Percentiles rank a stretch among this genome's conserved stretches.
Evolutionary conservation across 2,113 vertebrate genomes (phyloP).

Genomic region (Nannobrachium achirus): DNA sequence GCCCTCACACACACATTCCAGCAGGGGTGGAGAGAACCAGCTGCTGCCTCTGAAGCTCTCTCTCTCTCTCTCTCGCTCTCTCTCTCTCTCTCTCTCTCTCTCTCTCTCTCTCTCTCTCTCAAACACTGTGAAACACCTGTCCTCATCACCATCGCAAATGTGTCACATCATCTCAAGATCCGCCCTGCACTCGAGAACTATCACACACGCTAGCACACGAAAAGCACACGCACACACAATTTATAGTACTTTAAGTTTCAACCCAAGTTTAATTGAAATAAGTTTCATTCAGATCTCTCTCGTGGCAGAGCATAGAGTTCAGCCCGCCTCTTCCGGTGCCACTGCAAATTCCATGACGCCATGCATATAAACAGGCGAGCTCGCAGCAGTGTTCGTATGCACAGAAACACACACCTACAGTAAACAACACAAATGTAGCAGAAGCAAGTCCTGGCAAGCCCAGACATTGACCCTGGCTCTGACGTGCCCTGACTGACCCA

Average conservation of each 20-base stretch:
- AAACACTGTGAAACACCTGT: not conserved
- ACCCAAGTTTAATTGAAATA: no score
- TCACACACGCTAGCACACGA: constrained; percentile 3
- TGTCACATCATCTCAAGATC: not conserved
- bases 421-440: not conserved
- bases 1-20: constrained; percentile 36
- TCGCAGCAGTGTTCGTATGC: not conserved
- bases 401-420: constrained; percentile 4
- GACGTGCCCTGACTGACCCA: constrained; percentile 31
- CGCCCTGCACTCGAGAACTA: constrained; percentile 3
- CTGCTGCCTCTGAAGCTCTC: constrained; percentile 18
- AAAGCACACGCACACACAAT: constrained; percentile 7
- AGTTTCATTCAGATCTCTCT: no score
- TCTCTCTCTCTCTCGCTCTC: not conserved
- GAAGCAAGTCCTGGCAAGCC: constrained; percentile 52
- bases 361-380: constrained; percentile 6
- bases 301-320: no score
- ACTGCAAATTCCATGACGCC: not conserved
- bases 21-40: constrained; percentile 18
- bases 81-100: constrained; percentile 8
- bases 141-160: constrained; percentile 1
- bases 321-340: not conserved
- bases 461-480: constrained; percentile 54
- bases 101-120: constrained; percentile 1
- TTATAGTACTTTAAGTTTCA: constrained; percentile 7